Percentiles rank a stretch among this genome's conserved stretches.
Evolutionary conservation across 2,888 invertebrate species (phyloP).

Genomic region (Lepetodrilus schrolli): DNA sequence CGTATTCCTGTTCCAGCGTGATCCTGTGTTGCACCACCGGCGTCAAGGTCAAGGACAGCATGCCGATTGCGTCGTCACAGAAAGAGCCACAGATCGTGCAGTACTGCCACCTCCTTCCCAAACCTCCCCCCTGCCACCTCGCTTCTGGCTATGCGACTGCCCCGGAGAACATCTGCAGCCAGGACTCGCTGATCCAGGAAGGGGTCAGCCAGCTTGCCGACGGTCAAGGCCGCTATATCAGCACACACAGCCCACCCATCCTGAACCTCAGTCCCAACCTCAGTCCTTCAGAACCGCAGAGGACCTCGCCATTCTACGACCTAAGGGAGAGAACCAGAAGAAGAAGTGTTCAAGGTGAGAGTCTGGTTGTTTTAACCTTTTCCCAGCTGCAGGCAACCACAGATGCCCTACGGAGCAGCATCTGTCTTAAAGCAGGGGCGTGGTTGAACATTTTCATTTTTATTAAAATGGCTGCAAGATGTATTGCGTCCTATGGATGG

Average conservation of each 20-base stretch:
- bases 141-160: slow-evolving; percentile 30
- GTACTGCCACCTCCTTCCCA: slow-evolving; percentile 50
- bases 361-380: too few relatives aligned
- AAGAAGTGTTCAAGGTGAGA: slow-evolving; percentile 65
- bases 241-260: slow-evolving; percentile 74
- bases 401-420: too few relatives aligned
- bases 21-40: background rate
- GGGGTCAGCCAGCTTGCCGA: slow-evolving; percentile 43
- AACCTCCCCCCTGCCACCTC: slow-evolving; percentile 43
- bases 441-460: too few relatives aligned
- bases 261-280: slow-evolving; percentile 71
- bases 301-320: slow-evolving; percentile 72
- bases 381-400: too few relatives aligned
- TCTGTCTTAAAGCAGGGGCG: too few relatives aligned
- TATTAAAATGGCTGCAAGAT: too few relatives aligned
- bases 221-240: slow-evolving; percentile 60
- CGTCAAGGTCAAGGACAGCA: too few relatives aligned
- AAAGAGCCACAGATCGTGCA: slow-evolving; percentile 57
- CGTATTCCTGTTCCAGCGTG: too few relatives aligned
- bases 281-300: slow-evolving; percentile 56
- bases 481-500: too few relatives aligned
- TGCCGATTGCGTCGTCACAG: slow-evolving; percentile 67
- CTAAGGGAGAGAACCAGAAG: slow-evolving; percentile 69
- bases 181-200: slow-evolving; percentile 42
- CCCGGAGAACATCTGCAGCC: slow-evolving; percentile 36